phyloP scores from a whole-genome alignment of 2,113 vertebrate species.

The Tylochromis polylepis region DNA sequence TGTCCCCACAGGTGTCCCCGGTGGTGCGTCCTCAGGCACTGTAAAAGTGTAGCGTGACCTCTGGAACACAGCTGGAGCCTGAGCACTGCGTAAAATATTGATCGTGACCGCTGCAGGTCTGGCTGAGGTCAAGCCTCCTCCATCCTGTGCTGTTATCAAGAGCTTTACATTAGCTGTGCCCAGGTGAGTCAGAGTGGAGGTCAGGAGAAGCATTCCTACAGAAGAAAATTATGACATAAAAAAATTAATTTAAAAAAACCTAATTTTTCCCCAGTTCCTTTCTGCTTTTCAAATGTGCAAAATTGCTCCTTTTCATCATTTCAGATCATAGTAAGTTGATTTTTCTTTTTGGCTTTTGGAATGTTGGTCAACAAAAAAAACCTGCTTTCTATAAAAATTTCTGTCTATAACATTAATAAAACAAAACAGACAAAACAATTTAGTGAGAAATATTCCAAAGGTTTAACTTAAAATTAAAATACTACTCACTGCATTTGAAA shows the following conservation, averaged over 20 bases:
- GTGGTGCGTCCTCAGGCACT: conserved; percentile 76
- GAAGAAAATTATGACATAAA: neutral
- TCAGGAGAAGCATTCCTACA: conserved; percentile 81
- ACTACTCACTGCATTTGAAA: no score
- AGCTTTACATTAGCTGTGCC: conserved; percentile 67
- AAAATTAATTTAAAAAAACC: fast-evolving
- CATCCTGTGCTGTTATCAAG: conserved; percentile 77
- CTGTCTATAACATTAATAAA: no score
- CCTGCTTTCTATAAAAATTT: no score
- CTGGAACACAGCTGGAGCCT: conserved; percentile 81
- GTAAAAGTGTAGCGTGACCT: conserved; percentile 79
- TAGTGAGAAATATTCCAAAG: no score
- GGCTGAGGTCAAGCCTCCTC: conserved; percentile 73
- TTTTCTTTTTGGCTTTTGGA: no score
- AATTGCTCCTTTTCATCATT: neutral
- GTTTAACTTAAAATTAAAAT: no score
- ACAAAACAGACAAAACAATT: no score
- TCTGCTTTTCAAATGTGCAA: neutral
- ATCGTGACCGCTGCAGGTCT: conserved; percentile 79
- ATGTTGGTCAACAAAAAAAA: no score
- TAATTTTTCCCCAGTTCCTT: fast-evolving
- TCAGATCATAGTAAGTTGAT: neutral
- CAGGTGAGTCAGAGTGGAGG: conserved; percentile 77
- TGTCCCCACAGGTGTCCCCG: conserved; percentile 75
- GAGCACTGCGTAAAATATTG: conserved; percentile 72